Evolutionary conservation across 2,797 vertebrate genomes (phyloP).

Genomic region (Alosa sapidissima): DNA sequence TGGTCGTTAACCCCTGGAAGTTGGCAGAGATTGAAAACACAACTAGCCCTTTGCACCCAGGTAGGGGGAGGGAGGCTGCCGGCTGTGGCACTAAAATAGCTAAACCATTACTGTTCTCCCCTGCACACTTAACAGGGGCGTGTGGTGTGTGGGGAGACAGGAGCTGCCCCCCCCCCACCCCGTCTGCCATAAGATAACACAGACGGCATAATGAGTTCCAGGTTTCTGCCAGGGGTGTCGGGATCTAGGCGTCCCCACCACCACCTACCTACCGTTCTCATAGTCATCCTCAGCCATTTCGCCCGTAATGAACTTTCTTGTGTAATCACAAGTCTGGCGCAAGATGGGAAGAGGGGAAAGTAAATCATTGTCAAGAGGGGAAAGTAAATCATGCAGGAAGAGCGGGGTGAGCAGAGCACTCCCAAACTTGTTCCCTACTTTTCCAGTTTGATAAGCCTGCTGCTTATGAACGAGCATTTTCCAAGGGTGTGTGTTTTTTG

Average conservation of each 20-base stretch:
- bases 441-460: conserved; percentile 3
- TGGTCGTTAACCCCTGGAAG: background rate
- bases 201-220: conserved; percentile 86
- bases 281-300: background rate
- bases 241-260: background rate
- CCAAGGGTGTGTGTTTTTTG: background rate
- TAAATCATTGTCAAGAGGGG: background rate
- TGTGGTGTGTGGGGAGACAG: conserved; percentile 52
- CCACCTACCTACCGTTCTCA: background rate
- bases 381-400: background rate
- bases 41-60: background rate
- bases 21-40: background rate
- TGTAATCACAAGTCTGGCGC: background rate
- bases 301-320: background rate
- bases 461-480: background rate
- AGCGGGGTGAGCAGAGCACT: background rate
- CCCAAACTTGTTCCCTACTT: background rate
- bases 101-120: conserved; percentile 73
- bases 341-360: background rate
- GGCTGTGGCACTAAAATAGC: conserved; percentile 75
- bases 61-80: conserved; percentile 44
- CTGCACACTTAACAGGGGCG: conserved; percentile 64
- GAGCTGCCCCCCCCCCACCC: conserved; percentile 69
- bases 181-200: conserved; percentile 80
- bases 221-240: conserved; percentile 73